phyloP scores from a whole-genome alignment of 2,888 invertebrate species.

The Epistrophe grossulariae region DNA sequence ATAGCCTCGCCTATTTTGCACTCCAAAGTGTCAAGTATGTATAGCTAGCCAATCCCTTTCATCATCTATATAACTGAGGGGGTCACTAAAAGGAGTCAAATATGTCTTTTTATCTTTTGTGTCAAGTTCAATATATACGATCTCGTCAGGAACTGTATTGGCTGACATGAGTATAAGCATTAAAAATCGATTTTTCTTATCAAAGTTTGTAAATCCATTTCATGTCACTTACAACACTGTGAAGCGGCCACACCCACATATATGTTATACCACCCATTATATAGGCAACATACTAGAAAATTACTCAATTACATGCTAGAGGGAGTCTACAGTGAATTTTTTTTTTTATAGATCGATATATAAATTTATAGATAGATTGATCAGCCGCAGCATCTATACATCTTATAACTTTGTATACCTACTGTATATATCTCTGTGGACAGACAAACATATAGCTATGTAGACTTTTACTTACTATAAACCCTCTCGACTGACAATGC shows the following conservation, averaged over 20 bases:
- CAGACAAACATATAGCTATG: neutral
- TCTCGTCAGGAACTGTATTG: neutral
- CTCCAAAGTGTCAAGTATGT: neutral
- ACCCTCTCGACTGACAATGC: conserved; percentile 35
- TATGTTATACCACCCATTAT: conserved; percentile 42
- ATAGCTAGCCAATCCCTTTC: neutral
- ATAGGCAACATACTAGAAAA: conserved; percentile 55
- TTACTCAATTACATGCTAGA: conserved; percentile 70
- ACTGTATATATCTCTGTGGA: neutral
- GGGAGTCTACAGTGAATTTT: conserved; percentile 39
- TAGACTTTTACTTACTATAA: neutral
- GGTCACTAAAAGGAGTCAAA: conserved; percentile 67
- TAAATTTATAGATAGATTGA: conserved; percentile 45
- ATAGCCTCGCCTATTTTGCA: neutral
- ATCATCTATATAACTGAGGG: neutral
- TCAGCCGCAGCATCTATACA: conserved; percentile 32
- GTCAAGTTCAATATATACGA: conserved; percentile 2
- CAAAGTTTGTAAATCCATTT: conserved; percentile 45
- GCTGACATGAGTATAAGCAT: conserved; percentile 9
- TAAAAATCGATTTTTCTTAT: conserved; percentile 64
- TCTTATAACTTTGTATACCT: neutral
- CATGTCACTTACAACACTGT: conserved; percentile 52
- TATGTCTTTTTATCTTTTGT: conserved; percentile 19
- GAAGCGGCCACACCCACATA: conserved; percentile 61
- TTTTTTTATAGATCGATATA: conserved; percentile 21